Conservation (phyloP, 2,797 vertebrate genomes). For the Enteromius argenteus region DNA sequence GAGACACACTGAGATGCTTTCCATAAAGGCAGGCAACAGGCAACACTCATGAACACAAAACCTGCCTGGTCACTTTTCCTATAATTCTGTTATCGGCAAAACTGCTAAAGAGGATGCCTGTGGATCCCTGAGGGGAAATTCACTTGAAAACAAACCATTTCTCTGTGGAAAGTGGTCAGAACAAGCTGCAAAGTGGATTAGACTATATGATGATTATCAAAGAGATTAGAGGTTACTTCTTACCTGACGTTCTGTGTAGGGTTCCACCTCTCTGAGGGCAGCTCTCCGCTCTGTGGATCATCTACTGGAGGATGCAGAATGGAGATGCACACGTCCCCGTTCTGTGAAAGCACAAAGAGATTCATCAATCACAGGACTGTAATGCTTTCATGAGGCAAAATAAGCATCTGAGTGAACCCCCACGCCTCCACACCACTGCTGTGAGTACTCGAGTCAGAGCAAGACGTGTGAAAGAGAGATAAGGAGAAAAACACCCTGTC, state of each 20-base stretch:
- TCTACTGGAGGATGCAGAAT: slow-evolving; percentile 96
- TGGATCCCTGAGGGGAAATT: background rate
- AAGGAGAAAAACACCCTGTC: slow-evolving; percentile 26
- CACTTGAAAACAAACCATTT: background rate
- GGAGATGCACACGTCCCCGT: slow-evolving; percentile 97
- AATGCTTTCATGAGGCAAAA: slow-evolving; percentile 15
- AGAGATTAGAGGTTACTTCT: slow-evolving; percentile 15
- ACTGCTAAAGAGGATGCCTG: background rate
- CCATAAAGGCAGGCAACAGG: slow-evolving; percentile 23
- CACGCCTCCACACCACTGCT: background rate
- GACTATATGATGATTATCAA: background rate
- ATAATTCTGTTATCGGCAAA: slow-evolving; percentile 1
- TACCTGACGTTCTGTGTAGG: slow-evolving; percentile 98
- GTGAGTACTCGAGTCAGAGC: background rate
- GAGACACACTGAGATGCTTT: slow-evolving; percentile 11
- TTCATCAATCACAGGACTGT: background rate
- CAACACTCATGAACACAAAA: slow-evolving; percentile 16
- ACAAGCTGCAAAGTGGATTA: background rate
- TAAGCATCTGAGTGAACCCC: background rate
- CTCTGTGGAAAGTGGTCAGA: background rate
- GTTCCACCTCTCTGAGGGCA: slow-evolving; percentile 97
- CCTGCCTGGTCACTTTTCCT: background rate
- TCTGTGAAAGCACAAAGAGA: slow-evolving; percentile 75
- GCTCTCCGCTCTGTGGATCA: slow-evolving; percentile 96
- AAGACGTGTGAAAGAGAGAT: slow-evolving; percentile 5